Conservation (phyloP, 2,113 vertebrate genomes). For the Dicerorhinus sumatrensis region DNA sequence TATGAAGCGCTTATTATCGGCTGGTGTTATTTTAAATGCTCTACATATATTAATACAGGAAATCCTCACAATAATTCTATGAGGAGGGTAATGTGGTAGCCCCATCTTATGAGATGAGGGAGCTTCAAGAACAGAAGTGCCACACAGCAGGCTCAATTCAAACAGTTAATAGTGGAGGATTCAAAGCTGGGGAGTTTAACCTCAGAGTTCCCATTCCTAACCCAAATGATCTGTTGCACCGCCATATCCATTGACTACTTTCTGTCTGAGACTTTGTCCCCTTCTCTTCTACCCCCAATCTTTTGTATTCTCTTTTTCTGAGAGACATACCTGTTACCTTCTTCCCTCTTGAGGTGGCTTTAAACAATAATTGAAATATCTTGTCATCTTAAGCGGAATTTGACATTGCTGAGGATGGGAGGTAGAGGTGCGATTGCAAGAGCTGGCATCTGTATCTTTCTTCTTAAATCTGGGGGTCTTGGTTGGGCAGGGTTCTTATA, state of each 20-base stretch:
- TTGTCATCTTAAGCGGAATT: not conserved
- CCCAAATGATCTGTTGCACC: not conserved
- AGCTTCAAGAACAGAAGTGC: not conserved
- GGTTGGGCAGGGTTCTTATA: not conserved
- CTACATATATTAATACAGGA: not conserved
- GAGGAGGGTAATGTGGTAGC: not conserved
- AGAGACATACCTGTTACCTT: not conserved
- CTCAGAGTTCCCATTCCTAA: not conserved
- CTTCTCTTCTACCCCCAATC: not conserved
- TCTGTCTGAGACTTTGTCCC: not conserved
- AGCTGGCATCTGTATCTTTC: too few relatives aligned
- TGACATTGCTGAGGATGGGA: not conserved
- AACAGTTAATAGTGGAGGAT: not conserved
- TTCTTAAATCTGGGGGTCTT: not conserved
- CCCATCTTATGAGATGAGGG: not conserved
- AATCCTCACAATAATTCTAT: not conserved
- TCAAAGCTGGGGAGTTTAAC: not conserved
- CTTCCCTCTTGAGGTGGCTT: not conserved
- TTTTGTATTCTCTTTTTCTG: not conserved
- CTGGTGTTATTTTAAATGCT: not conserved
- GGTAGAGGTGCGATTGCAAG: not conserved
- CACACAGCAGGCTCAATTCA: not conserved
- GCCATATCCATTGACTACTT: not conserved
- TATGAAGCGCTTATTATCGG: not conserved
- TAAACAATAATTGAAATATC: not conserved